Percentiles rank a stretch among this genome's conserved stretches.
Conservation (phyloP, 2,888 invertebrate species). For the Odontomyia ornata region DNA sequence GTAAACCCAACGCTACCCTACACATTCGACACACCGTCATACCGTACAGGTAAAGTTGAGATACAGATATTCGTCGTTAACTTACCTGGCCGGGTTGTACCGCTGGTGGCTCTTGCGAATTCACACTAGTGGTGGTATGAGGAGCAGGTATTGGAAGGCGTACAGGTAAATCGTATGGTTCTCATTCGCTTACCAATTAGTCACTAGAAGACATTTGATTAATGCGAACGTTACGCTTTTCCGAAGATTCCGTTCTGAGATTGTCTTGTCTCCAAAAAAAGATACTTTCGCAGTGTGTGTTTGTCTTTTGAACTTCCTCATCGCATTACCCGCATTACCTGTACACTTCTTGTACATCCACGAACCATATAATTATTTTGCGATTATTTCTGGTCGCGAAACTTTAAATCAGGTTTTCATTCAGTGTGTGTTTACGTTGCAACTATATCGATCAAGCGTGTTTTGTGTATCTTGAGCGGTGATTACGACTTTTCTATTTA, state of each 20-base stretch:
- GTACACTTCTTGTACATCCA: background rate
- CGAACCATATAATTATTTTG: background rate
- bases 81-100: constrained; percentile 17
- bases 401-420: background rate
- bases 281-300: background rate
- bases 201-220: constrained; percentile 6
- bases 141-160: constrained; percentile 21
- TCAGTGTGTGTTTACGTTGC: constrained; percentile 5
- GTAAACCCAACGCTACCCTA: background rate
- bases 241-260: background rate
- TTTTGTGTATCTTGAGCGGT: background rate
- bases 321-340: background rate
- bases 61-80: constrained; percentile 9
- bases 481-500: constrained; percentile 20
- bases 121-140: constrained; percentile 20
- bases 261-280: background rate
- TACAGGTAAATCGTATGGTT: constrained; percentile 25
- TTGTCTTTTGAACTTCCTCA: background rate
- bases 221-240: constrained; percentile 26
- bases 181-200: constrained; percentile 28
- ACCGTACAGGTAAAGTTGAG: background rate
- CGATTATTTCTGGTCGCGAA: background rate
- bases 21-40: background rate
- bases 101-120: background rate
- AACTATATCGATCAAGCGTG: background rate